phyloP scores from a whole-genome alignment of 2,797 vertebrate species.

The Nyctalus aviator region DNA sequence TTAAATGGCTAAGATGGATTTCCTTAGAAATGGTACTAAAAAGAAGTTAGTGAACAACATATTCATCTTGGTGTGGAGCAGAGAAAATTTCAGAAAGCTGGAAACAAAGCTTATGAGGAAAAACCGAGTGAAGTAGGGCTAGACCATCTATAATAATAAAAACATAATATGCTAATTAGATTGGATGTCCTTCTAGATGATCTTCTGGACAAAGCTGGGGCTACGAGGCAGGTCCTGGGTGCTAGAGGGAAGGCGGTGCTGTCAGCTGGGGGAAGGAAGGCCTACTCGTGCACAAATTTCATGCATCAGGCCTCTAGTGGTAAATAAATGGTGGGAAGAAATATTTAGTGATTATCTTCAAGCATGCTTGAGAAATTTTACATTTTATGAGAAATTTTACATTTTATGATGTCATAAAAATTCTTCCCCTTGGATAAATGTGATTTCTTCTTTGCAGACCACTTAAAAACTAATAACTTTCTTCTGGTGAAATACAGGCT shows the following conservation, averaged over 20 bases:
- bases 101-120: conserved; percentile 37
- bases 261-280: too few relatives aligned
- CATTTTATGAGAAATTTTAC: conserved; percentile 32
- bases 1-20: conserved; percentile 11
- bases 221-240: too few relatives aligned
- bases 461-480: conserved; percentile 19
- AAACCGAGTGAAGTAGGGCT: conserved; percentile 17
- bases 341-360: conserved; percentile 39
- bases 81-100: conserved; percentile 46
- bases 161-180: too few relatives aligned
- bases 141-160: neutral
- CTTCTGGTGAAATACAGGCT: conserved; percentile 1
- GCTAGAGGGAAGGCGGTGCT: too few relatives aligned
- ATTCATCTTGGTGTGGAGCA: neutral
- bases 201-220: too few relatives aligned
- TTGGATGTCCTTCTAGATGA: too few relatives aligned
- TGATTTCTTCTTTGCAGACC: neutral
- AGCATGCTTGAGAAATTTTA: conserved; percentile 37
- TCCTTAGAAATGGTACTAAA: conserved; percentile 50
- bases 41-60: conserved; percentile 35
- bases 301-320: too few relatives aligned
- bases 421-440: neutral
- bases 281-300: too few relatives aligned
- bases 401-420: neutral
- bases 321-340: neutral